Conservation (phyloP, 2,888 invertebrate genomes). For the Eristalis pertinax region DNA sequence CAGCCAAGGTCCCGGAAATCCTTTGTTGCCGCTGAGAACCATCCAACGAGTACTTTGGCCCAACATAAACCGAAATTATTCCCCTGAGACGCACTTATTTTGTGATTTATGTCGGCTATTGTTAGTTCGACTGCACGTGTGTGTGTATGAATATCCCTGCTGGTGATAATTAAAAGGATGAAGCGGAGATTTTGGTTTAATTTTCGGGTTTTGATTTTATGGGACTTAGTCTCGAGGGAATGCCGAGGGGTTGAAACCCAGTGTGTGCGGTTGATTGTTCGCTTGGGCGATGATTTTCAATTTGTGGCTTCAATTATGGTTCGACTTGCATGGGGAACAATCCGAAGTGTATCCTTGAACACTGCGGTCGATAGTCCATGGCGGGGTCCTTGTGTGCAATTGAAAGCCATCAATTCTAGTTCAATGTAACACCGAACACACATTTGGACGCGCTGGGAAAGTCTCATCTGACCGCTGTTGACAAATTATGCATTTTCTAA, state of each 20-base stretch:
- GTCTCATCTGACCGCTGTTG: neutral
- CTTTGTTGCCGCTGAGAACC: slow-evolving; percentile 21
- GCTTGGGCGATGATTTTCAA: slow-evolving; percentile 43
- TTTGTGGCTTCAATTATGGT: slow-evolving; percentile 16
- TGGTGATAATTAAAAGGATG: slow-evolving; percentile 55
- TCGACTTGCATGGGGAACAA: neutral
- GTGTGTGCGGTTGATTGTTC: slow-evolving; percentile 9
- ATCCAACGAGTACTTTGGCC: neutral
- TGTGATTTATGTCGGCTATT: slow-evolving; percentile 53
- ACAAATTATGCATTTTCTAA: neutral
- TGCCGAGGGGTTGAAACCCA: neutral
- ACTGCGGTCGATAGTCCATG: neutral
- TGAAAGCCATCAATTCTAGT: neutral
- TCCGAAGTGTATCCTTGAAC: neutral
- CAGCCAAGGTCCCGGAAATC: slow-evolving; percentile 22
- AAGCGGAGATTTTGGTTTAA: slow-evolving; percentile 36
- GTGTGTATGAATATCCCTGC: slow-evolving; percentile 7
- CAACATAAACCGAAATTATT: slow-evolving; percentile 35
- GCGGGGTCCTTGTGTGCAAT: neutral
- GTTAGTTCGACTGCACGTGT: neutral
- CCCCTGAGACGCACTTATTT: slow-evolving; percentile 51
- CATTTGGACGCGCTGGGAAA: neutral
- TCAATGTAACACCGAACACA: neutral
- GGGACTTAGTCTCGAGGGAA: neutral
- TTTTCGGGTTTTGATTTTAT: slow-evolving; percentile 43